Conservation (phyloP, 1,140 invertebrate genomes). For the Tetranychus urticae region DNA sequence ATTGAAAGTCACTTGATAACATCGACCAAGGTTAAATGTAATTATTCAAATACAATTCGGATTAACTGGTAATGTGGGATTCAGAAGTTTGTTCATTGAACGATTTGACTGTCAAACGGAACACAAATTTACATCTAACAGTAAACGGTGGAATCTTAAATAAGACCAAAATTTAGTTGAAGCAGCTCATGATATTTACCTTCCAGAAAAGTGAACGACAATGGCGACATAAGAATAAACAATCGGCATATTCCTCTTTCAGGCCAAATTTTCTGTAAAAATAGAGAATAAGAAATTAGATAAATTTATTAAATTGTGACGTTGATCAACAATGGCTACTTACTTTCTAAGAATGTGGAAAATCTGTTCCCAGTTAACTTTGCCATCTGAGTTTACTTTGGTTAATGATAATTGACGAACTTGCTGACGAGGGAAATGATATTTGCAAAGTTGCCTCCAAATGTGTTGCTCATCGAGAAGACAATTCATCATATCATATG, state of each 20-base stretch:
- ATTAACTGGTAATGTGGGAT: too few species aligned
- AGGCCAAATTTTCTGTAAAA: conserved; percentile 52
- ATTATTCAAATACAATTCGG: too few species aligned
- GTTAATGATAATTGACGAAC: conserved; percentile 29
- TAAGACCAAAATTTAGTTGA: too few species aligned
- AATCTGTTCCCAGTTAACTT: conserved; percentile 38
- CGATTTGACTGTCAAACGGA: too few species aligned
- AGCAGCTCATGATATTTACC: conserved; percentile 15
- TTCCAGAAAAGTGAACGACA: conserved; percentile 94
- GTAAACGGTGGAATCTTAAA: too few species aligned
- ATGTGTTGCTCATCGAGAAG: conserved; percentile 65
- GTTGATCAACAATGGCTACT: neutral
- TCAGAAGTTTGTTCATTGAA: too few species aligned
- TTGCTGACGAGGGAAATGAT: conserved; percentile 73
- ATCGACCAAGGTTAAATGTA: too few species aligned
- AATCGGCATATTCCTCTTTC: conserved; percentile 81
- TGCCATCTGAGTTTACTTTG: conserved; percentile 8
- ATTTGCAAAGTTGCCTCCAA: conserved; percentile 69
- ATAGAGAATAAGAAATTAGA: conserved; percentile 4
- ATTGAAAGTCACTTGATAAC: too few species aligned
- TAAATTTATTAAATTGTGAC: neutral
- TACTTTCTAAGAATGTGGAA: conserved; percentile 47
- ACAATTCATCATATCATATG: conserved; percentile 43
- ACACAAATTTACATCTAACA: too few species aligned
- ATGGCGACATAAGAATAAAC: conserved; percentile 72